Evolutionary conservation across 2,113 vertebrate species (phyloP).

Genomic region (Salvator merianae): DNA sequence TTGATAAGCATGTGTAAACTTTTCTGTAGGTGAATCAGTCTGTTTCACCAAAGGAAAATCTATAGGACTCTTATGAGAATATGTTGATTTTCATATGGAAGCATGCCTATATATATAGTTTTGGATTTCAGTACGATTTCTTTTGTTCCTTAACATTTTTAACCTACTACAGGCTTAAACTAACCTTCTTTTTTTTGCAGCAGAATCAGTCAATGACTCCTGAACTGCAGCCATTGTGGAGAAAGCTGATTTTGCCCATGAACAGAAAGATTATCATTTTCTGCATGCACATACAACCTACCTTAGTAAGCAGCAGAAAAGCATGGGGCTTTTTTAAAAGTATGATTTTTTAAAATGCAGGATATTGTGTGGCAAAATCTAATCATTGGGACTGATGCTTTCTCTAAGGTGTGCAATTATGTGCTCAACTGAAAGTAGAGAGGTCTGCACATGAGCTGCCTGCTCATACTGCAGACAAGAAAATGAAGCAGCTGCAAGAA

Average conservation of each 20-base stretch:
- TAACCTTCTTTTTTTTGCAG: neutral
- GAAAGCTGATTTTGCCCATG: no score
- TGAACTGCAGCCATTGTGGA: neutral
- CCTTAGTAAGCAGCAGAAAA: neutral
- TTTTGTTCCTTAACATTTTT: neutral
- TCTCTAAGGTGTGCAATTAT: no score
- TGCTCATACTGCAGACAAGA: no score
- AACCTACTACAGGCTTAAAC: neutral
- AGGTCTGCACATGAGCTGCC: no score
- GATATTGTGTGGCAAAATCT: accelerated
- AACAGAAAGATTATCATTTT: no score
- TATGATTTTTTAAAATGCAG: accelerated
- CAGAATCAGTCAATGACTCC: neutral
- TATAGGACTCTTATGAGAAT: no score
- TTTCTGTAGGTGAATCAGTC: no score
- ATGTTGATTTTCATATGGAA: neutral
- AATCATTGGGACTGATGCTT: neutral
- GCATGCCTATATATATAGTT: neutral
- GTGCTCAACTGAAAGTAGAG: no score
- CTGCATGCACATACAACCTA: neutral
- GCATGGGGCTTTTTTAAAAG: neutral
- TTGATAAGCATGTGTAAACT: no score
- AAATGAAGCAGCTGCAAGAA: no score
- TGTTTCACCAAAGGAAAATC: no score
- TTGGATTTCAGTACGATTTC: neutral